Evolutionary conservation across 2,888 invertebrate species (phyloP).

Genomic region (Mesorhabditis sp.): DNA sequence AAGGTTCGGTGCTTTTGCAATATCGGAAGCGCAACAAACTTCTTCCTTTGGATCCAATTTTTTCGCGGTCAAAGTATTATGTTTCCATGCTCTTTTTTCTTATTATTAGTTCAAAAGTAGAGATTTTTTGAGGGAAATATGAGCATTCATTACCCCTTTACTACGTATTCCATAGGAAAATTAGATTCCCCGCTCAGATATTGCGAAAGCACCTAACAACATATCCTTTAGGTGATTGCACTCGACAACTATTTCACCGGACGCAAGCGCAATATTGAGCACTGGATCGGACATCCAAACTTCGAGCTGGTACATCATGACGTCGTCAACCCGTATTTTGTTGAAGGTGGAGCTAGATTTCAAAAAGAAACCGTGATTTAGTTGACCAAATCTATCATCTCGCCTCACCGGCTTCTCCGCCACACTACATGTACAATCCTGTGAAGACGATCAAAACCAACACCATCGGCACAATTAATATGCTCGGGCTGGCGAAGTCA

Average conservation of each 20-base stretch:
- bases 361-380: conserved; percentile 21
- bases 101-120: not conserved
- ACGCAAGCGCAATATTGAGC: conserved; percentile 90
- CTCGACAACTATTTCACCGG: conserved; percentile 98
- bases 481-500: conserved; percentile 60
- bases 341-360: conserved; percentile 74
- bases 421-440: conserved; percentile 99
- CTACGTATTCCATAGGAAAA: too few relatives aligned
- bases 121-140: not conserved
- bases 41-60: not conserved
- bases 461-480: conserved; percentile 74
- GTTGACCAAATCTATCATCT: conserved; percentile 85
- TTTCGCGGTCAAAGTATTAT: not conserved
- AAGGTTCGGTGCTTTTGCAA: not conserved
- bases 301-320: conserved; percentile 98
- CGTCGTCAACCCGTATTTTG: conserved; percentile 91
- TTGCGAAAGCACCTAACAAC: too few relatives aligned
- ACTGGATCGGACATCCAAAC: conserved; percentile 98
- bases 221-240: conserved; percentile 67
- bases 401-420: conserved; percentile 97
- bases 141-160: too few relatives aligned
- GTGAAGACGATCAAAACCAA: conserved; percentile 99
- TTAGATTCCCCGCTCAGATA: too few relatives aligned
- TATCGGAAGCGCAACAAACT: not conserved
- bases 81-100: not conserved